Evolutionary conservation across 2,797 vertebrate genomes (phyloP), one percentile per base, ranked within the genome.

Genomic region (Muscicapa striata): DNA sequence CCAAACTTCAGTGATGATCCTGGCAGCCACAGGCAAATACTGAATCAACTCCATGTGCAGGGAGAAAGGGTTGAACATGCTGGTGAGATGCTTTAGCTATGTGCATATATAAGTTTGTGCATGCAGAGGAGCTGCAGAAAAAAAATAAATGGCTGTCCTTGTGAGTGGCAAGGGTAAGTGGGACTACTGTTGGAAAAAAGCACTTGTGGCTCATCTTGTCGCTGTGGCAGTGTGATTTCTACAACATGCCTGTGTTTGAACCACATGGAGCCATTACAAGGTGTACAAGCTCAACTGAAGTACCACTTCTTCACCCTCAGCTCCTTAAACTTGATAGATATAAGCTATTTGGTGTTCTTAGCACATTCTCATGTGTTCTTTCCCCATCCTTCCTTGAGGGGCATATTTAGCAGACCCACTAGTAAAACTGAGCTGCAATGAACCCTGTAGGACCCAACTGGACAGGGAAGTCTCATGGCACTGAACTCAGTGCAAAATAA

Each of bases 1-100:
- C 93, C 94, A 96, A 63, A 78, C 79, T 91, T 92, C 76, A 78
- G 54, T 72, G 87, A 93, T 89, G 89, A 91, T 89, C 59, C 91
- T 96, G 95, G 92, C 93, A 95, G 79, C 64, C 79, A 66, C 43
- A 81, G 73, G 36, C 14, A 0, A 87, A 68, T 61, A 83, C 36
- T 2, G 5, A 84, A 83, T 58, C 3, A 5, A 72, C 40, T 81
- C 40, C 51, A 62, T 57, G 79, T 88, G 40, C 41, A 36, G 49
- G 23, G 52, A 22, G 26, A 72, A 83, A 80, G 66, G 40, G 15
- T 16, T 87, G 78, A 89, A 63, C 1, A 0, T 48, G 54, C 23
- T 38, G 49, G 23, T 72, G 73, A 84, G 80, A n/a, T 27, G 46
- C 34, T 30, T 74, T 74, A 91, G 45, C 30, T n/a, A 12, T 48